Evolutionary conservation across 2,113 vertebrate species (phyloP), one percentile per base, ranked within the genome.

Genomic region (Tricholaema leucomelas): DNA sequence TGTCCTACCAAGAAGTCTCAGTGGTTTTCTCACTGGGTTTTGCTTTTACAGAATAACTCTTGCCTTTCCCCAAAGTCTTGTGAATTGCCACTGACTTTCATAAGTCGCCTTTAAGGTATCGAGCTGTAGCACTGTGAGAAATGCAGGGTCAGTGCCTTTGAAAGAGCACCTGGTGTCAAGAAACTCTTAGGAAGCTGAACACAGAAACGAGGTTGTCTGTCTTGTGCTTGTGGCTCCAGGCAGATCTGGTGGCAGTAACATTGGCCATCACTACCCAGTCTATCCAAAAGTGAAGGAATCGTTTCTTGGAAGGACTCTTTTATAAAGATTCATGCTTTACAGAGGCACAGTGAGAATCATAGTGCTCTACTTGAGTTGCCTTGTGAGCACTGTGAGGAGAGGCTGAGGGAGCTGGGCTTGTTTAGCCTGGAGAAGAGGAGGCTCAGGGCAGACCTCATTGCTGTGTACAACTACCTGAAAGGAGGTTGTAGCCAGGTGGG

Each of bases 281-380:
- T 52, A 19, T 58, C 23, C 15, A 9, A 25, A 12, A 12, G 7
- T 15, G 12, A 78, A 52, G 17, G 9, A 24, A 35, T 75, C 17
- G 3, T 11, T 1, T 72, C 88, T 64, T 42, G 25, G n/a, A 72
- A 54, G 48, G 48, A 50, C 23, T 24, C 48, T 50, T 50, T 50
- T 50, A 24, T 50, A 50, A 50, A 50, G 23, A 50, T 24, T 50
- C 48, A 50, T 50, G 11, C 52, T 27, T 48, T 79, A 35, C 25
- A 31, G 52, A 59, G 20, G 35, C 15, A 11, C 15, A 20, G 24
- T 12, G 21, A 69, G 6, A 25, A 9, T 63, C 0, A 0, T 0
- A 19, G 59, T 18, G n/a, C 31, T 58, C n/a, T 11, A 12, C 12
- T 18, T 1, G 3, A 4, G 2, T 38, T 36, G 55, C 35, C n/a